Percentiles rank a stretch among this genome's conserved stretches.
These are phyloP conservation scores for Gracilinanus agilis DNA, from an alignment of 2,113 vertebrate species.

Conservation along the genomic window DNA sequence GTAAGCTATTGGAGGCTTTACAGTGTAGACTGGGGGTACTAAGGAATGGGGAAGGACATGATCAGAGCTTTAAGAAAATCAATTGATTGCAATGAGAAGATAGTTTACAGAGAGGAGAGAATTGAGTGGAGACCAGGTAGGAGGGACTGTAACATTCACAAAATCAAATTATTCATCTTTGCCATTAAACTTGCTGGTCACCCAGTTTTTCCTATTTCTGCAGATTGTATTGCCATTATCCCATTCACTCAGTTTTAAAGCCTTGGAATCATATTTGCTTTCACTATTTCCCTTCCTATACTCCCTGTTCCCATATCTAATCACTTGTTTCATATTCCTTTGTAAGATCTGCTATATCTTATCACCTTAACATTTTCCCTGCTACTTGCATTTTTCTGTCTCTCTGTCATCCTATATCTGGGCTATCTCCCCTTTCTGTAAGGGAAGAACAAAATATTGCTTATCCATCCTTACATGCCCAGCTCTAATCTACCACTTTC, in stretches of 20 bases:
- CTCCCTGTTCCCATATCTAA: background rate
- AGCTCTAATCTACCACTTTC: background rate
- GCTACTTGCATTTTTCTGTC: background rate
- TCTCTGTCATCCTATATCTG: background rate
- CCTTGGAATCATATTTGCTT: background rate
- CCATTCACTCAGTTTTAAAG: background rate
- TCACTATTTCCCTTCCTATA: background rate
- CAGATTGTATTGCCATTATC: background rate
- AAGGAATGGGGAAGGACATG: background rate
- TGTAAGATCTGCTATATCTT: background rate
- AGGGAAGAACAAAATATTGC: background rate
- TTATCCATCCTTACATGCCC: background rate
- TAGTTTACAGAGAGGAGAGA: background rate
- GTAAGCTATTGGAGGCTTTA: background rate
- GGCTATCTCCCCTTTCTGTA: background rate
- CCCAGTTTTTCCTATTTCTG: background rate
- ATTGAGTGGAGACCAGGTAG: background rate
- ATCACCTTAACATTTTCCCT: background rate
- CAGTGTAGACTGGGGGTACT: background rate
- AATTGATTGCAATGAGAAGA: background rate
- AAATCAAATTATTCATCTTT: background rate
- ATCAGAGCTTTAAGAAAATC: background rate
- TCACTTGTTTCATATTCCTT: background rate
- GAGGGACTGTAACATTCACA: background rate
- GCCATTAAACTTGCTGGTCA: background rate